Conservation (phyloP, 30 jellyfish, hydroid and myxozoan species). For the Nemopilema nomurai region DNA sequence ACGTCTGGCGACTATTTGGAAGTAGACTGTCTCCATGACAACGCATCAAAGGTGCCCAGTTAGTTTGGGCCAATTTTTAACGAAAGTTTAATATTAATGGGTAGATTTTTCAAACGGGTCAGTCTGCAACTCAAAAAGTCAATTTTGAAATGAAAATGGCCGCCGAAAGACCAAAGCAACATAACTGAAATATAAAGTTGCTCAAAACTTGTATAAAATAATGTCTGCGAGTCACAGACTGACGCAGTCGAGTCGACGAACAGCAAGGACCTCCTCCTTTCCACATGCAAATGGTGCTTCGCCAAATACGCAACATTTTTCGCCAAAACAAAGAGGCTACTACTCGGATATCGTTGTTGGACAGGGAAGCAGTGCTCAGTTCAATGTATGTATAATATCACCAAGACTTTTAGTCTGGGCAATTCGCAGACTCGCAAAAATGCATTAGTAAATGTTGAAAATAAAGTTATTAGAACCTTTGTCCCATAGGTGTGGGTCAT, state of each 20-base stretch:
- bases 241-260: constrained; percentile 7
- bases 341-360: constrained; percentile 77
- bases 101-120: not conserved
- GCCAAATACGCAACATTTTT: not conserved
- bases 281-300: not conserved
- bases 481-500: no score
- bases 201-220: not conserved
- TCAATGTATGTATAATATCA: constrained; percentile 36
- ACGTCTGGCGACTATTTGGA: not conserved
- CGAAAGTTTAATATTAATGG: not conserved
- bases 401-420: no score
- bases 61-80: not conserved
- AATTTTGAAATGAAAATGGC: constrained; percentile 2
- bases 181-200: not conserved
- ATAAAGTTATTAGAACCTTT: no score
- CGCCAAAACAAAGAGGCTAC: constrained; percentile 86
- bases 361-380: constrained; percentile 11
- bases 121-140: not conserved
- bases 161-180: not conserved
- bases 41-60: not conserved
- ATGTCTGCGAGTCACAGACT: constrained; percentile 29
- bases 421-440: no score
- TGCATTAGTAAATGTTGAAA: no score
- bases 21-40: constrained; percentile 3
- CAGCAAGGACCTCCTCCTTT: not conserved